Evolutionary conservation across 2,797 vertebrate genomes (phyloP).

Genomic region (Numenius phaeopus): DNA sequence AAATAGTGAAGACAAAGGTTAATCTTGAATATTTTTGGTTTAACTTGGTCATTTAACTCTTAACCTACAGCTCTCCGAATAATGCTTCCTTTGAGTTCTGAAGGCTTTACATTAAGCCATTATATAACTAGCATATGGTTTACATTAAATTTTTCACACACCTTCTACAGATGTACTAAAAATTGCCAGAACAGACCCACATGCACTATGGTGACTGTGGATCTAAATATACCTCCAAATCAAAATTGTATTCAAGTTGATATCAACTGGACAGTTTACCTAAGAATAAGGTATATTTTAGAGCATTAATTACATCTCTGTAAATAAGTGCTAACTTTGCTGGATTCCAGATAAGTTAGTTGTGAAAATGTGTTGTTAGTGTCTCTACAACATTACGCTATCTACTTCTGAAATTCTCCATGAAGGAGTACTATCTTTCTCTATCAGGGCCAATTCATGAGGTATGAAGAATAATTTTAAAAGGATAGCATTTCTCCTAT

Average conservation of each 20-base stretch:
- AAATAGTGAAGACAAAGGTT: background rate
- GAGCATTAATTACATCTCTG: background rate
- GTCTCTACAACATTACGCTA: fast-evolving
- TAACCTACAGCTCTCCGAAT: background rate
- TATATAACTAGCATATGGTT: background rate
- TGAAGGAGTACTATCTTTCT: background rate
- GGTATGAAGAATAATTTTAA: background rate
- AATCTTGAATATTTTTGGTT: background rate
- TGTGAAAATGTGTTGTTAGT: background rate
- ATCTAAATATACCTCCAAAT: background rate
- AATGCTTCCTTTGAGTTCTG: background rate
- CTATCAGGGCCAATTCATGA: background rate
- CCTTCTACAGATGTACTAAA: background rate
- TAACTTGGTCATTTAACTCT: background rate
- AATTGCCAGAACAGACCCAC: background rate
- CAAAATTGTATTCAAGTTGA: background rate
- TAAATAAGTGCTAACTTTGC: background rate
- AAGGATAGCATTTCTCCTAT: background rate
- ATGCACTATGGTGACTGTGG: background rate
- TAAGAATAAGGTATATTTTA: background rate
- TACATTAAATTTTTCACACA: background rate
- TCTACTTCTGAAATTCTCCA: background rate
- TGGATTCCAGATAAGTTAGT: background rate
- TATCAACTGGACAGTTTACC: background rate
- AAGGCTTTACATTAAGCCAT: background rate